Evolutionary conservation across 2,888 invertebrate genomes (phyloP).

Genomic region (Ormyrus pomaceus): DNA sequence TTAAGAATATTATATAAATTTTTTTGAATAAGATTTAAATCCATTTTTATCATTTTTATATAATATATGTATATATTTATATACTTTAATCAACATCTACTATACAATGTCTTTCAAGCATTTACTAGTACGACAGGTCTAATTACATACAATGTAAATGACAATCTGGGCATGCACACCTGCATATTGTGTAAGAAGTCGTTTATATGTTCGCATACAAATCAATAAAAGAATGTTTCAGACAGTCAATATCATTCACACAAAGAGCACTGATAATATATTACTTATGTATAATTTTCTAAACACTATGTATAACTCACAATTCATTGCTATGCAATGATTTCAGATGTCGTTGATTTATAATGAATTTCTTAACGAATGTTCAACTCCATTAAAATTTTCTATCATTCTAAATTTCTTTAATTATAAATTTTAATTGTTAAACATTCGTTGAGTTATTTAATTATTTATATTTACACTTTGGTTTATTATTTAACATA

Average conservation of each 20-base stretch:
- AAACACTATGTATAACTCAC: constrained; percentile 12
- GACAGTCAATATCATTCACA: constrained; percentile 28
- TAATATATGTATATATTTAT: constrained; percentile 40
- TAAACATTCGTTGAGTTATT: constrained; percentile 35
- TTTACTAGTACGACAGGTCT: constrained; percentile 62
- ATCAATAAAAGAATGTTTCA: constrained; percentile 16
- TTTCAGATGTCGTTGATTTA: background rate
- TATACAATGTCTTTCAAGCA: constrained; percentile 67
- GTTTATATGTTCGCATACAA: constrained; percentile 51
- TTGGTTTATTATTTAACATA: constrained; percentile 57
- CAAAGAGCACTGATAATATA: constrained; percentile 35
- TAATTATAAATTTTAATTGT: constrained; percentile 9
- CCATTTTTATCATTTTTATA: constrained; percentile 66
- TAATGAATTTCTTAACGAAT: constrained; percentile 18
- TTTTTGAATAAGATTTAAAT: constrained; percentile 60
- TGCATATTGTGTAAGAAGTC: constrained; percentile 21
- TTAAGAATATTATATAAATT: constrained; percentile 8
- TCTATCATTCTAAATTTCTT: background rate
- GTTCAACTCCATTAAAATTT: constrained; percentile 14
- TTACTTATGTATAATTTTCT: constrained; percentile 48
- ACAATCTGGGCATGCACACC: constrained; percentile 55
- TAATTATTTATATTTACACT: constrained; percentile 62
- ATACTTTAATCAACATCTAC: constrained; percentile 65
- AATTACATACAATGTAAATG: constrained; percentile 64
- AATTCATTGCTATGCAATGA: constrained; percentile 25